phyloP scores from a whole-genome alignment of 2,113 vertebrate species.

The Calcarius ornatus region DNA sequence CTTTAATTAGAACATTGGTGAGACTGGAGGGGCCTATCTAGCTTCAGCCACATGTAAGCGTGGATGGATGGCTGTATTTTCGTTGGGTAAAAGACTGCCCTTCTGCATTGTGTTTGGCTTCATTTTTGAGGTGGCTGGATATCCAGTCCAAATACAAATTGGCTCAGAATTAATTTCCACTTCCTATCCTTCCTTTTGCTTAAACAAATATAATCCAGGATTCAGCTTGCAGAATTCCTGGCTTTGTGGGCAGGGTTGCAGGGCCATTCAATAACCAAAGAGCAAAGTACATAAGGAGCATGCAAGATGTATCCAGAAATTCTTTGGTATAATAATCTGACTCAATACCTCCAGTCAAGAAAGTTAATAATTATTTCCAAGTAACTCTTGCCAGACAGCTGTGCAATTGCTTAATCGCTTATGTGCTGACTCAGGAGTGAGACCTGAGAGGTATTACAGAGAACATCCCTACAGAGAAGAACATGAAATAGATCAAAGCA shows the following conservation, averaged over 20 bases:
- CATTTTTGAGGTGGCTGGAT: slow-evolving; percentile 1
- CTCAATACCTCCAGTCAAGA: slow-evolving; percentile 5
- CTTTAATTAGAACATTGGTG: slow-evolving; percentile 22
- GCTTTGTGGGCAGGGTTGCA: background rate
- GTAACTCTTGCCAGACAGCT: background rate
- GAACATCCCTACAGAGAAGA: background rate
- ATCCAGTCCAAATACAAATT: slow-evolving; percentile 35
- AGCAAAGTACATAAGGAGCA: background rate
- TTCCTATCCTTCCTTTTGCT: slow-evolving; percentile 20
- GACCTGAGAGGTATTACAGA: background rate
- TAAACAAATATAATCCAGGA: slow-evolving; percentile 17
- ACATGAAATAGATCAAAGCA: background rate
- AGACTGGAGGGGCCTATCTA: slow-evolving; percentile 24
- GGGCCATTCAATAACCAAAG: background rate
- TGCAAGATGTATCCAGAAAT: background rate
- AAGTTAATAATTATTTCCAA: slow-evolving; percentile 38
- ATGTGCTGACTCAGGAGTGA: slow-evolving; percentile 18
- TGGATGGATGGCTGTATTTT: slow-evolving; percentile 26
- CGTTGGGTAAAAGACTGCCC: background rate
- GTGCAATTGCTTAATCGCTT: background rate
- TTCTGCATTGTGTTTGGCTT: slow-evolving; percentile 44
- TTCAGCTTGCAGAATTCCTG: background rate
- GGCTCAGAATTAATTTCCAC: slow-evolving; percentile 29
- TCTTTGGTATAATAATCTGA: slow-evolving; percentile 11
- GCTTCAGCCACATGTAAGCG: background rate